phyloP scores from a whole-genome alignment of 2,888 invertebrate genomes.

The Orchesellides sinensis region DNA sequence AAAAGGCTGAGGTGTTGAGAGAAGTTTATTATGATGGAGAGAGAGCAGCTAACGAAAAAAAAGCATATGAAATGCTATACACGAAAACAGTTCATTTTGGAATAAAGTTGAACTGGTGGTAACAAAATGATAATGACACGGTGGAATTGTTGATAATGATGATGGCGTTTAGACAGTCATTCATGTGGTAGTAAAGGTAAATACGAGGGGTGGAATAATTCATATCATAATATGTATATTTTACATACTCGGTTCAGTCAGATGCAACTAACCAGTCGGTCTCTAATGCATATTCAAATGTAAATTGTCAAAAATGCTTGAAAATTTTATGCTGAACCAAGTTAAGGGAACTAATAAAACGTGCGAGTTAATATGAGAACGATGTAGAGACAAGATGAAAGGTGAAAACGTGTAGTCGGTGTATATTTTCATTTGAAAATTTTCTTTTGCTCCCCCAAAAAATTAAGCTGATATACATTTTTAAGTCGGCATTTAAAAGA shows the following conservation, averaged over 20 bases:
- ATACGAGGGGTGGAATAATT: conserved; percentile 1
- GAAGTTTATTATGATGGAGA: too few relatives aligned
- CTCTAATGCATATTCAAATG: conserved; percentile 13
- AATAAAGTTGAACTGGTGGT: too few relatives aligned
- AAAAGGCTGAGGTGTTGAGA: too few relatives aligned
- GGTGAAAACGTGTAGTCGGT: too few relatives aligned
- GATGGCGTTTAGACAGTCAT: conserved; percentile 5
- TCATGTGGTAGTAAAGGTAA: conserved; percentile 13
- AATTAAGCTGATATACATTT: background rate
- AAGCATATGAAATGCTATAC: too few relatives aligned
- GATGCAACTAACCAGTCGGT: too few relatives aligned
- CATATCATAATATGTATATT: background rate
- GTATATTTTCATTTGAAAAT: background rate
- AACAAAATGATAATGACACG: background rate
- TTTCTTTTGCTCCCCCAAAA: background rate
- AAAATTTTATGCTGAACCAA: background rate
- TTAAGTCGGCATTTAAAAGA: conserved; percentile 24
- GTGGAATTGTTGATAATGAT: conserved; percentile 1
- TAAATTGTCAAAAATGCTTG: background rate
- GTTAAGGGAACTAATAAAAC: too few relatives aligned
- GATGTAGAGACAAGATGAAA: too few relatives aligned
- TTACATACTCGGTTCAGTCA: too few relatives aligned
- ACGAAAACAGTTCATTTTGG: too few relatives aligned
- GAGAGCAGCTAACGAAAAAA: too few relatives aligned
- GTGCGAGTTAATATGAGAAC: too few relatives aligned